phyloP scores from a whole-genome alignment of 2,113 vertebrate genomes.

The Rousettus leschenaultii region DNA sequence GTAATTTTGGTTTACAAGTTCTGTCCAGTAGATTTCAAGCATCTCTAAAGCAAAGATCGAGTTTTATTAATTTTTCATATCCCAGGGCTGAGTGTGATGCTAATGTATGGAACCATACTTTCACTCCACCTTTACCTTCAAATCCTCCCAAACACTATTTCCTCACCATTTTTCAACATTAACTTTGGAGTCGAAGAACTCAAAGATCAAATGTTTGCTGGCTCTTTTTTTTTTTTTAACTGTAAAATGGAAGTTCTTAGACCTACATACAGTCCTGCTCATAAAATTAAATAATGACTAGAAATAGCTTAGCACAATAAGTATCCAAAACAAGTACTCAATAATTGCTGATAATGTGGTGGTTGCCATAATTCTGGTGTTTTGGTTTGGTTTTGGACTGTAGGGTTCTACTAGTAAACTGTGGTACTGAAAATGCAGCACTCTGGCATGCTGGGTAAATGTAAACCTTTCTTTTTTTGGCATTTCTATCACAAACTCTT shows the following conservation, averaged over 20 bases:
- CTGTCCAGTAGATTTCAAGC: background rate
- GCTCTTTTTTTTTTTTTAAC: background rate
- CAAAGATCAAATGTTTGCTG: background rate
- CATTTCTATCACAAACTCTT: constrained; percentile 1
- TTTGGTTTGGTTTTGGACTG: background rate
- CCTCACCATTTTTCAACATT: background rate
- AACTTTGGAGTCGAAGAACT: background rate
- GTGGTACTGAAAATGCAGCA: background rate
- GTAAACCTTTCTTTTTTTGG: background rate
- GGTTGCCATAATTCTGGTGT: background rate
- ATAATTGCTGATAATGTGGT: background rate
- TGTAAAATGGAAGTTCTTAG: background rate
- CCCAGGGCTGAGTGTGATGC: background rate
- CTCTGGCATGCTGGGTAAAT: background rate
- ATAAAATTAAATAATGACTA: background rate
- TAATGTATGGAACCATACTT: background rate
- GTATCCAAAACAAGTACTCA: background rate
- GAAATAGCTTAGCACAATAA: background rate
- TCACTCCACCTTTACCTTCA: background rate
- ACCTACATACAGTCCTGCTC: background rate
- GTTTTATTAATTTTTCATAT: background rate
- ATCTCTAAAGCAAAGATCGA: background rate
- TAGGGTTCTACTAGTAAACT: background rate
- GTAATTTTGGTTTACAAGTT: background rate
- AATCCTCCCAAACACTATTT: background rate